phyloP scores from a whole-genome alignment of 1,140 invertebrate genomes.

The Saccostrea cuccullata region DNA sequence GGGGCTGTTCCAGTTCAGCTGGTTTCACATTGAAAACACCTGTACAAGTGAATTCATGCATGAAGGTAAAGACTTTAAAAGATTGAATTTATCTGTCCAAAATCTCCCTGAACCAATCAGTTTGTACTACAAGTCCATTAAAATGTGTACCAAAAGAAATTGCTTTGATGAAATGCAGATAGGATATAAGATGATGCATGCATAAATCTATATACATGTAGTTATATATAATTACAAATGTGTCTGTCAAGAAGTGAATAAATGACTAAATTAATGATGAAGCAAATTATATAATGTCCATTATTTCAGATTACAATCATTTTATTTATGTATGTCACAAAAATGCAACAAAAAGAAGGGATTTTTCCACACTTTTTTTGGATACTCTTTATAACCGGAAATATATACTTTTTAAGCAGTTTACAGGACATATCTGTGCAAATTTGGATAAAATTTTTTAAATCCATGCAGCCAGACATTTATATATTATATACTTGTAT shows the following conservation, averaged over 20 bases:
- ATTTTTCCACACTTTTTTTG: no score
- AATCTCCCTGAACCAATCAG: not conserved
- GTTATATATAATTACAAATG: not conserved
- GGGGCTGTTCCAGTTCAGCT: constrained; percentile 22
- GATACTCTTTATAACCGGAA: no score
- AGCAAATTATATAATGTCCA: no score
- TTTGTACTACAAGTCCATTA: not conserved
- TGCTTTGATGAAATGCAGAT: constrained; percentile 17
- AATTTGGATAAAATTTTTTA: no score
- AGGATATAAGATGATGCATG: constrained; percentile 7
- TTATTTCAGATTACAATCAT: no score
- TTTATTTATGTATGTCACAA: no score
- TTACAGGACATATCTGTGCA: no score
- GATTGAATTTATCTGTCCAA: not conserved
- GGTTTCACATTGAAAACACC: constrained; percentile 40
- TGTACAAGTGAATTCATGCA: constrained; percentile 37
- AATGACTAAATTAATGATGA: not conserved
- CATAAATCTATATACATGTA: not conserved
- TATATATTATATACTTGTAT: no score
- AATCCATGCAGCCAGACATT: no score
- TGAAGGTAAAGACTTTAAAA: constrained; percentile 14
- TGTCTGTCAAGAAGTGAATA: not conserved
- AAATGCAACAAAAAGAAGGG: no score
- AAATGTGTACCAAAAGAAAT: not conserved
- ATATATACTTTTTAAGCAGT: no score